Percentiles rank a stretch among this genome's conserved stretches.
Conservation (phyloP, 2,797 vertebrate genomes). For the Pangasius macronema region DNA sequence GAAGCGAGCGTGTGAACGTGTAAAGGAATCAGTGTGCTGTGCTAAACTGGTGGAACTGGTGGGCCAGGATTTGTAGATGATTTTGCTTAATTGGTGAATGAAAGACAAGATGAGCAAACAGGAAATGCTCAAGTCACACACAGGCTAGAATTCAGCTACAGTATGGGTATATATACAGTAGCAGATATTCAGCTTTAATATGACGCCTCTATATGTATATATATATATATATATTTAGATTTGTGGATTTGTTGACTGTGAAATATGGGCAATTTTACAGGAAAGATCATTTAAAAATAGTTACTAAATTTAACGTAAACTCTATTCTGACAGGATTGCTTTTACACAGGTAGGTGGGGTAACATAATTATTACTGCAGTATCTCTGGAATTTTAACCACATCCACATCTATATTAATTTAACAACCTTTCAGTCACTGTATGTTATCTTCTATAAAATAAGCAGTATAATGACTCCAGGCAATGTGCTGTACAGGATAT, state of each 20-base stretch:
- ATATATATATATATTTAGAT: too few species aligned
- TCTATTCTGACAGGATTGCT: neutral
- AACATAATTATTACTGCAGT: neutral
- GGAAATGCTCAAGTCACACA: neutral
- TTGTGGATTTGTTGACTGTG: neutral
- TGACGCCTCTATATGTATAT: neutral
- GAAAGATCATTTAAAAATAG: too few species aligned
- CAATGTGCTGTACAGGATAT: neutral
- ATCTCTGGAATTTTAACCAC: too few species aligned
- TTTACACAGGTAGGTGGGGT: neutral
- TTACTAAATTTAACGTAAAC: too few species aligned
- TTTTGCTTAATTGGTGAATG: slow-evolving; percentile 3
- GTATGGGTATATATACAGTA: neutral
- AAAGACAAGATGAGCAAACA: slow-evolving; percentile 4
- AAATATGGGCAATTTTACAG: neutral
- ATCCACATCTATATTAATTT: neutral
- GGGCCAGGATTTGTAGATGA: slow-evolving; percentile 20
- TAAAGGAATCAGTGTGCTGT: neutral
- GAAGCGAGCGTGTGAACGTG: neutral
- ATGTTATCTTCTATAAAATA: neutral
- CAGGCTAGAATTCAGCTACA: neutral
- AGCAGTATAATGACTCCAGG: neutral
- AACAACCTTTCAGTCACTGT: neutral
- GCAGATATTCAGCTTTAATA: neutral
- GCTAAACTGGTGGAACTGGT: slow-evolving; percentile 27